phyloP scores from a whole-genome alignment of 2,888 invertebrate genomes.

The Drosophila subsilvestris region DNA sequence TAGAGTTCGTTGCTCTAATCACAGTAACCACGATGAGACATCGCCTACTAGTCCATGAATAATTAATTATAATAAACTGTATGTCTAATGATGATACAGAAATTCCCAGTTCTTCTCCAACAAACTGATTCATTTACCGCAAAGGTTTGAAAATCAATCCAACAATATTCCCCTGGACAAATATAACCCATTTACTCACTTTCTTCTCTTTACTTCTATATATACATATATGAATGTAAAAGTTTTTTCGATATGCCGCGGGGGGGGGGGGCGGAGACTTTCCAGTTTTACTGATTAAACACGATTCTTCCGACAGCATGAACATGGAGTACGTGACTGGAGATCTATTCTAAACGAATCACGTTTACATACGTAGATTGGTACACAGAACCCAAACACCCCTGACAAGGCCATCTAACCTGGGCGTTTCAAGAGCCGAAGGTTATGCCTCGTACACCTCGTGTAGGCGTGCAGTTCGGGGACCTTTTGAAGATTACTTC shows the following conservation, averaged over 20 bases:
- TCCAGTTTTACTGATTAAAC: slow-evolving; percentile 55
- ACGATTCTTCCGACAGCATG: slow-evolving; percentile 52
- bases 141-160: neutral
- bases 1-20: slow-evolving; percentile 40
- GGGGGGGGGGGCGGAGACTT: neutral
- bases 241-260: slow-evolving; percentile 8
- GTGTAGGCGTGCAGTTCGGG: neutral
- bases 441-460: neutral
- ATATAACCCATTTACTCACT: neutral
- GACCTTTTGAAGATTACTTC: neutral
- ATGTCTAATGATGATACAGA: slow-evolving; percentile 13
- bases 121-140: slow-evolving; percentile 1
- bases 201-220: neutral
- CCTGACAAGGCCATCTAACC: slow-evolving; percentile 40
- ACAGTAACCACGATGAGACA: slow-evolving; percentile 28
- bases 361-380: slow-evolving; percentile 48
- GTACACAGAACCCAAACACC: slow-evolving; percentile 47
- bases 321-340: slow-evolving; percentile 54
- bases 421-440: slow-evolving; percentile 8
- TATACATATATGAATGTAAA: neutral
- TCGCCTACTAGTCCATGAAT: slow-evolving; percentile 34
- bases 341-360: slow-evolving; percentile 60
- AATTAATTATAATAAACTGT: slow-evolving; percentile 29
- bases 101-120: slow-evolving; percentile 1
- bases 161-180: neutral